Conservation (phyloP, 2,113 vertebrate species). For the Delphinapterus leucas region DNA sequence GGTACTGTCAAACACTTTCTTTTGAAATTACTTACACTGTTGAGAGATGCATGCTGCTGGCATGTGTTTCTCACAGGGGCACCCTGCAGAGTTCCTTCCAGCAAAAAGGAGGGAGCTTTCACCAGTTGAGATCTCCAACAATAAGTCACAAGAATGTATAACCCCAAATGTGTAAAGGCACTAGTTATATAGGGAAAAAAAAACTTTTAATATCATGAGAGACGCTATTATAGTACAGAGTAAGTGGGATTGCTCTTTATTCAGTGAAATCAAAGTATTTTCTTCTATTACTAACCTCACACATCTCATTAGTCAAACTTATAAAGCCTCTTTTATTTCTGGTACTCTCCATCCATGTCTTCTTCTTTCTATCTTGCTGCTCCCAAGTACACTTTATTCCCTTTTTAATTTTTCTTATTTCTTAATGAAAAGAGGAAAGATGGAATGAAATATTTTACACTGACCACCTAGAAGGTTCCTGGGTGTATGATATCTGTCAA, state of each 20-base stretch:
- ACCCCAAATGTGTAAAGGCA: neutral
- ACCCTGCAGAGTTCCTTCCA: neutral
- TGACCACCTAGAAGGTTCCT: neutral
- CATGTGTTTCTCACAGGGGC: neutral
- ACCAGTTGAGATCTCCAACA: neutral
- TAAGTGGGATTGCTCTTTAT: neutral
- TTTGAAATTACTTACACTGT: slow-evolving; percentile 16
- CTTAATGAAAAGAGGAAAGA: neutral
- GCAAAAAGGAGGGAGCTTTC: neutral
- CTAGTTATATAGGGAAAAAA: neutral
- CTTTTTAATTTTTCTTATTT: neutral
- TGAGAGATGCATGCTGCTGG: neutral
- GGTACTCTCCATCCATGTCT: neutral
- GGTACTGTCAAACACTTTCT: neutral
- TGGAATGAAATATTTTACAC: neutral
- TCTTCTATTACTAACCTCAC: neutral
- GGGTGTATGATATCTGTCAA: neutral
- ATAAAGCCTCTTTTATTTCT: neutral
- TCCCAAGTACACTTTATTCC: neutral
- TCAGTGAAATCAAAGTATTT: neutral
- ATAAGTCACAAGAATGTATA: neutral
- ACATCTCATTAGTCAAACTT: neutral
- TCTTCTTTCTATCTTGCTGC: neutral
- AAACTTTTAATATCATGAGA: neutral
- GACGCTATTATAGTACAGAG: neutral